Percentiles rank a stretch among this genome's conserved stretches.
Evolutionary conservation across 2,113 vertebrate species (phyloP).

Genomic region (Oplegnathus fasciatus): DNA sequence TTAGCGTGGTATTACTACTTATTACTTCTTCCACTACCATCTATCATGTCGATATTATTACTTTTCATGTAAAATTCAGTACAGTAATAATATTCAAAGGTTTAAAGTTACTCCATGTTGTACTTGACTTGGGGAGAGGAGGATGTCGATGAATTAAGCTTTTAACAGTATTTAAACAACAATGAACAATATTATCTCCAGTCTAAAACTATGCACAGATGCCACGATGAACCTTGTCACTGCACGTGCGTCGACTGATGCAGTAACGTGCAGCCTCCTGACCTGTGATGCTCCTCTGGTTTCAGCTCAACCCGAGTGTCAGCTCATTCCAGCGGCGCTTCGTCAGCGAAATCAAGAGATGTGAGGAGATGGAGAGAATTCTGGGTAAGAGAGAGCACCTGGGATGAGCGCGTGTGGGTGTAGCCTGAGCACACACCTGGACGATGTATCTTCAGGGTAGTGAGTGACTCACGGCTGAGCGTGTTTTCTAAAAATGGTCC

Average conservation of each 20-base stretch:
- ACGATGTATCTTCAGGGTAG: background rate
- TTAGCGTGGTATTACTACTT: no score
- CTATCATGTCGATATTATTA: no score
- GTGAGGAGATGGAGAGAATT: constrained; percentile 97
- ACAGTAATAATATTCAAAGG: no score
- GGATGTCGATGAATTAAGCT: background rate
- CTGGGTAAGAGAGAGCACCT: constrained; percentile 81
- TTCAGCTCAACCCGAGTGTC: constrained; percentile 95
- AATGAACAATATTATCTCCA: background rate
- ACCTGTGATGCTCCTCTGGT: constrained; percentile 72
- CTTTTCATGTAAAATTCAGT: no score
- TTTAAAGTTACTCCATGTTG: no score
- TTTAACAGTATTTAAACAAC: background rate
- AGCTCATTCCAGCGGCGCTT: constrained; percentile 97
- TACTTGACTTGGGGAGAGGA: background rate
- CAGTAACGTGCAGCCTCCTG: constrained; percentile 40
- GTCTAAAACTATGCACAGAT: background rate
- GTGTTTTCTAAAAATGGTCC: background rate
- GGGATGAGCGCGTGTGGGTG: background rate
- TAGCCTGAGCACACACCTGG: constrained; percentile 11
- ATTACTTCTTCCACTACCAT: no score
- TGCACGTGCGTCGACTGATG: background rate
- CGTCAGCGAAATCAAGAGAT: constrained; percentile 97
- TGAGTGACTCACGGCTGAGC: background rate
- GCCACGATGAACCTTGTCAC: background rate